Conservation (phyloP, 2,797 vertebrate species). For the Sebastolobus alascanus region DNA sequence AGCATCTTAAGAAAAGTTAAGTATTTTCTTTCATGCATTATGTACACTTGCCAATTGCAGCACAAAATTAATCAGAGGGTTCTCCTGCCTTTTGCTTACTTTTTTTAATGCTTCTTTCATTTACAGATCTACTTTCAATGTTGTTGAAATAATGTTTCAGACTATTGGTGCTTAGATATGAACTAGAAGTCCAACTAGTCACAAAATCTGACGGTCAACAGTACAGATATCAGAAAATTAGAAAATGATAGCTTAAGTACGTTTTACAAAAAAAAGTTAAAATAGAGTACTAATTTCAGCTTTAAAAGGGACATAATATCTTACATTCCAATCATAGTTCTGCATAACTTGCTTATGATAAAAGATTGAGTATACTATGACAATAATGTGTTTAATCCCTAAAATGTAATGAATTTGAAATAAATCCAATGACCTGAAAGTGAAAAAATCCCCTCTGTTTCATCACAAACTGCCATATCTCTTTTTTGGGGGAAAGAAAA, state of each 20-base stretch:
- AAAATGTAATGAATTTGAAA: slow-evolving; percentile 10
- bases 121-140: neutral
- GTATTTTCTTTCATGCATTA: slow-evolving; percentile 38
- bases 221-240: neutral
- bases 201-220: neutral
- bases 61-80: slow-evolving; percentile 13
- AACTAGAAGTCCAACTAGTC: neutral
- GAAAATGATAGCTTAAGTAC: neutral
- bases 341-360: slow-evolving; percentile 1
- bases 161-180: neutral
- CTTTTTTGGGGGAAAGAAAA: neutral
- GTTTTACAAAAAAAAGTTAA: neutral
- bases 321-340: slow-evolving; percentile 34
- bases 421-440: slow-evolving; percentile 1
- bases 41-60: slow-evolving; percentile 32
- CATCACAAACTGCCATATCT: slow-evolving; percentile 1
- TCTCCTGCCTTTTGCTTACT: slow-evolving; percentile 11
- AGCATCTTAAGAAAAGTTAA: slow-evolving; percentile 24
- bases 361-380: neutral
- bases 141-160: neutral
- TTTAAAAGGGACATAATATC: slow-evolving; percentile 21
- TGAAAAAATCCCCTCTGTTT: neutral
- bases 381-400: slow-evolving; percentile 20
- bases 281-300: slow-evolving; percentile 1
- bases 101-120: neutral